A percentile compares a stretch with the other conserved stretches of the same genome.
phyloP scores from a whole-genome alignment of 2,888 invertebrate genomes.

The Pollenia labialis region DNA sequence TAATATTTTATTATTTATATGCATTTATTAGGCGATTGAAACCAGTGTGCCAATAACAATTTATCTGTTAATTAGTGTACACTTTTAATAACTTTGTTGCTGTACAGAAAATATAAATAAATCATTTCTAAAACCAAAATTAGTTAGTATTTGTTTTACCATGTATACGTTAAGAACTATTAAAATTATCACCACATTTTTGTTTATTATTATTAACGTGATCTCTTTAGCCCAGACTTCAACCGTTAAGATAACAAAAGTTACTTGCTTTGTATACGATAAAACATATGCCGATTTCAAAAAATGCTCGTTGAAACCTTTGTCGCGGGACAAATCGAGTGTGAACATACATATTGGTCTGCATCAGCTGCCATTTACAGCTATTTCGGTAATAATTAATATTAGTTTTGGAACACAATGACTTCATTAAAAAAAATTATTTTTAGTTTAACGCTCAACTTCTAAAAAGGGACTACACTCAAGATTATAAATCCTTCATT shows the following conservation, averaged over 20 bases:
- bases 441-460: constrained; percentile 7
- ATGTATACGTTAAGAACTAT: not conserved
- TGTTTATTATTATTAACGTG: not conserved
- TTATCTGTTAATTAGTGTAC: too few species aligned
- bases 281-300: not conserved
- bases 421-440: not conserved
- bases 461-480: not conserved
- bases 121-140: too few species aligned
- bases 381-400: not conserved
- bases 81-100: too few species aligned
- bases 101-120: too few species aligned
- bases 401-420: not conserved
- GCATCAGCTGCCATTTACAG: constrained; percentile 7
- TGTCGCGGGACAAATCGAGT: not conserved
- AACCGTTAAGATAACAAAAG: constrained; percentile 21
- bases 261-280: constrained; percentile 1
- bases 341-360: not conserved
- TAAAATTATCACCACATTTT: not conserved
- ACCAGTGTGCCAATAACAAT: too few species aligned
- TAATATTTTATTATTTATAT: too few species aligned
- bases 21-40: too few species aligned
- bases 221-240: not conserved
- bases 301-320: constrained; percentile 6
- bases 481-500: constrained; percentile 21
- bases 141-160: not conserved